These are phyloP conservation scores for Anthopleura xanthogrammica DNA, from an alignment of 92 coral and sea anemone species.

Conservation along the genomic window DNA sequence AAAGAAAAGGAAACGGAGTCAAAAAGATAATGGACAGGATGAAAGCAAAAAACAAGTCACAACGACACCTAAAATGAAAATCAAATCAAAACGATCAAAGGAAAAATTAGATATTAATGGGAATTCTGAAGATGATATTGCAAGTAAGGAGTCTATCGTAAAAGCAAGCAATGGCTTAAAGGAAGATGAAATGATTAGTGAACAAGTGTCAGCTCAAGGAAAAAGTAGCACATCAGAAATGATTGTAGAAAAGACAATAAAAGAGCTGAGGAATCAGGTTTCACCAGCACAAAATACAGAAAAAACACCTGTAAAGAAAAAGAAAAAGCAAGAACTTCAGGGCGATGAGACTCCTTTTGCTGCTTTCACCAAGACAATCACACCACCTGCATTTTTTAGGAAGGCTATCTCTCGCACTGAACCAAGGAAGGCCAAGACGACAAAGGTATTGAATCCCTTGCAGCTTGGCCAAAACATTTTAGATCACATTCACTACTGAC, in stretches of 20 bases:
- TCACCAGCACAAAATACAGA: not conserved
- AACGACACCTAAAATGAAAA: constrained; percentile 17
- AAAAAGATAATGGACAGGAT: constrained; percentile 3
- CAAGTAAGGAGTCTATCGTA: not conserved
- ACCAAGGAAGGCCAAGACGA: constrained; percentile 34
- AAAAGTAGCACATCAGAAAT: not conserved
- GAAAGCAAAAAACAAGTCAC: not conserved
- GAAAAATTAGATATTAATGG: constrained; percentile 4
- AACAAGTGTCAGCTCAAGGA: not conserved
- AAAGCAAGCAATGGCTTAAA: not conserved
- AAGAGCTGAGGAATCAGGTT: constrained; percentile 26
- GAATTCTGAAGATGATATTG: not conserved
- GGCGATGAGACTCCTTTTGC: constrained; percentile 44
- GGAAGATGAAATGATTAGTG: not conserved
- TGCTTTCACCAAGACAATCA: constrained; percentile 39
- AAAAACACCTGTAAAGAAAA: constrained; percentile 6
- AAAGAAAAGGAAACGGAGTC: constrained; percentile 17
- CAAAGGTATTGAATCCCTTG: constrained; percentile 12
- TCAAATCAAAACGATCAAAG: constrained; percentile 2
- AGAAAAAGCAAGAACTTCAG: constrained; percentile 22
- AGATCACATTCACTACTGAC: too few relatives aligned
- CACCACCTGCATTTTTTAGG: constrained; percentile 74
- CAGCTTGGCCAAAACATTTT: too few relatives aligned
- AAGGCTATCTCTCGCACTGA: constrained; percentile 43
- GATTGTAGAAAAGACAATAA: constrained; percentile 17